Evolutionary conservation across 1,140 invertebrate genomes (phyloP).

Genomic region (Solen grandis): DNA sequence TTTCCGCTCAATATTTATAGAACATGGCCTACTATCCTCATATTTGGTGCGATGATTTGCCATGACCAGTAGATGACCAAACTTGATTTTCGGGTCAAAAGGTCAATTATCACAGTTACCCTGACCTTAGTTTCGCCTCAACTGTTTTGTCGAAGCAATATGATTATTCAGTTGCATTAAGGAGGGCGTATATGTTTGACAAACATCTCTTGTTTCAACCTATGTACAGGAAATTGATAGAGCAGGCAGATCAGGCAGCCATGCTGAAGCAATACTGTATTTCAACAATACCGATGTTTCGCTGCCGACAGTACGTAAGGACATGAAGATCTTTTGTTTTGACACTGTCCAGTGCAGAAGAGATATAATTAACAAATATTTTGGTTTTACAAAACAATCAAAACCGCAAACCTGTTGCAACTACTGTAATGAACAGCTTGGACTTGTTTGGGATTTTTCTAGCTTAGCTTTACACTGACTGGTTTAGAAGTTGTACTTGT

Average conservation of each 20-base stretch:
- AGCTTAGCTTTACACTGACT: background rate
- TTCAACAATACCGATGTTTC: constrained; percentile 18
- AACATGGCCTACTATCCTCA: background rate
- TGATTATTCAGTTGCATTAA: too few species aligned
- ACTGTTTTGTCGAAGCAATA: too few species aligned
- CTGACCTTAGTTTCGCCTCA: too few species aligned
- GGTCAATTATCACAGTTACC: too few species aligned
- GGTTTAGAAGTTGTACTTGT: too few species aligned
- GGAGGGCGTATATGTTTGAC: background rate
- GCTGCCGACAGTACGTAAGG: background rate
- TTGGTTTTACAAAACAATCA: background rate
- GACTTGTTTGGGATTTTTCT: constrained; percentile 25
- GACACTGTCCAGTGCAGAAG: background rate
- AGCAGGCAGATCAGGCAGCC: background rate
- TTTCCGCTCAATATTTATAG: background rate
- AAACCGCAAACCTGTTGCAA: constrained; percentile 32
- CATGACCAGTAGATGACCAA: background rate
- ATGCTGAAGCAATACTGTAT: constrained; percentile 22
- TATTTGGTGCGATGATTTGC: background rate
- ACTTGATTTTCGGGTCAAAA: background rate
- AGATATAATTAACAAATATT: constrained; percentile 17
- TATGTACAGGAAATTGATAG: constrained; percentile 41
- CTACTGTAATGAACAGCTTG: background rate
- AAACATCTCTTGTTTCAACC: background rate
- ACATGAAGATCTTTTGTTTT: constrained; percentile 26